These are phyloP conservation scores for Lasioglossum malachurum DNA, from an alignment of 2,888 invertebrate species.

Conservation along the genomic window DNA sequence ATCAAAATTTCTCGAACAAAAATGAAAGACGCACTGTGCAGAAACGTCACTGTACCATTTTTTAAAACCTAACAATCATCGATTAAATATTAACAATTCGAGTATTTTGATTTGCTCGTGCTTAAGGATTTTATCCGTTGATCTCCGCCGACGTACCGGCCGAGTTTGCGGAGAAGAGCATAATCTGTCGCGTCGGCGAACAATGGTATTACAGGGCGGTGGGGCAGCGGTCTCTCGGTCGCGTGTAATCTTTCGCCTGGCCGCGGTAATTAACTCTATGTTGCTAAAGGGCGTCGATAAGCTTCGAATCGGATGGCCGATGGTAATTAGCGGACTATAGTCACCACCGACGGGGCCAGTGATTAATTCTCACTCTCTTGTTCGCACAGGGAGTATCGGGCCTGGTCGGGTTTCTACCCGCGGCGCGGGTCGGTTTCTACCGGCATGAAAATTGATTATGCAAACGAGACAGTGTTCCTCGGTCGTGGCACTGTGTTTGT, in stretches of 20 bases:
- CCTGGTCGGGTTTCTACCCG: not conserved
- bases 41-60: not conserved
- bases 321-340: not conserved
- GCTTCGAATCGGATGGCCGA: conserved; percentile 13
- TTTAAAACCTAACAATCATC: not conserved
- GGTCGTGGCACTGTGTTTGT: not conserved
- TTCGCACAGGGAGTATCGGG: not conserved
- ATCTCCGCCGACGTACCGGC: not conserved
- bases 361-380: not conserved
- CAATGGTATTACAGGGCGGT: not conserved
- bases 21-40: not conserved
- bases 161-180: not conserved
- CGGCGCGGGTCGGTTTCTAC: not conserved
- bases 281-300: conserved; percentile 15
- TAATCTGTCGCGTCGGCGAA: not conserved
- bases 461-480: not conserved
- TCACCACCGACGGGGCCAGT: not conserved
- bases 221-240: not conserved
- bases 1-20: not conserved
- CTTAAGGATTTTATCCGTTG: too few species aligned
- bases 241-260: conserved; percentile 1
- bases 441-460: not conserved
- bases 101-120: too few species aligned
- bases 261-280: conserved; percentile 5
- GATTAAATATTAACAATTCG: too few species aligned